Conservation (phyloP, 2,888 invertebrate species). For the Drosophila incognita region DNA sequence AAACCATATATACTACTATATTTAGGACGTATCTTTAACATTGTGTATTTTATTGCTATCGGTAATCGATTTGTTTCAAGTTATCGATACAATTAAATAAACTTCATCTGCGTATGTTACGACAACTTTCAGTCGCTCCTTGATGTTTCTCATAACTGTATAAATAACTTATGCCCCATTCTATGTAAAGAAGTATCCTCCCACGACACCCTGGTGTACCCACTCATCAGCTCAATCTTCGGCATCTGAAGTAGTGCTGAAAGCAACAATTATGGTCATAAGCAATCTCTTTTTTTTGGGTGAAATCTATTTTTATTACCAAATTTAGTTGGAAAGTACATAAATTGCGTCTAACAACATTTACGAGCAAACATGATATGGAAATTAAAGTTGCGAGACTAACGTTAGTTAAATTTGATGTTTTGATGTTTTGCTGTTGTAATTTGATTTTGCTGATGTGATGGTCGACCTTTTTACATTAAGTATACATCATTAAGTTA, state of each 20-base stretch:
- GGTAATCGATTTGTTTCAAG: not conserved
- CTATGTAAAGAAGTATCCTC: not conserved
- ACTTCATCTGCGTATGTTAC: not conserved
- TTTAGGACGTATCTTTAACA: not conserved
- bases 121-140: not conserved
- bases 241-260: not conserved
- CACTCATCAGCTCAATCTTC: not conserved
- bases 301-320: slow-evolving; percentile 7
- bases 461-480: slow-evolving; percentile 22
- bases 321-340: slow-evolving; percentile 18
- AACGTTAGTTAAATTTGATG: slow-evolving; percentile 12
- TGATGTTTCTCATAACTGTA: not conserved
- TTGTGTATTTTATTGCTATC: not conserved
- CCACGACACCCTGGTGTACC: not conserved
- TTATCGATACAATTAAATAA: not conserved
- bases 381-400: not conserved
- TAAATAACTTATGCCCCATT: not conserved
- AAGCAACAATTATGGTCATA: not conserved
- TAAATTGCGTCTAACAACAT: slow-evolving; percentile 18
- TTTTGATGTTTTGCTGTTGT: slow-evolving; percentile 8
- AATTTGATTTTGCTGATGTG: slow-evolving; percentile 20
- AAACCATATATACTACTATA: not conserved
- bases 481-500: slow-evolving; percentile 35
- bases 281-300: slow-evolving; percentile 10
- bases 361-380: slow-evolving; percentile 9